Base-by-base conservation (phyloP, 2,797 vertebrate genomes). In the Darevskia nairensis region DNA sequence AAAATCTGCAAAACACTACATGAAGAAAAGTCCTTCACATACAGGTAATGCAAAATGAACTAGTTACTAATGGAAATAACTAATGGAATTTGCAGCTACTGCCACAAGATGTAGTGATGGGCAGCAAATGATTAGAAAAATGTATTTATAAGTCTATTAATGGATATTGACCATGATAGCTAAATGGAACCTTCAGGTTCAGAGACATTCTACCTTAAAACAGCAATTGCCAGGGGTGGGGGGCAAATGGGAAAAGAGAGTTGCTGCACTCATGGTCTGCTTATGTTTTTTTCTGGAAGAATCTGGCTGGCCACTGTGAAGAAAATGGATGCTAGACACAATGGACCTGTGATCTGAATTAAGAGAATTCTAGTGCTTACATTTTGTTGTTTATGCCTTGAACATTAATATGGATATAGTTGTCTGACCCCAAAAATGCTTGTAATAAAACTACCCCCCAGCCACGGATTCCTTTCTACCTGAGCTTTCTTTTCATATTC, bases 401-500 rank as follows among this genome's bases (percentile, higher is more conserved):
- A 11, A 29, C 41, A 76, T 17, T 11, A 41, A 87, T 66, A 23
- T 15, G 77, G 32, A n/a, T 82, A 69, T 74, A 29, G 25, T 75
- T 64, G 19, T 4, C 59, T 79, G 19, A 9, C 46, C 32, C 8
- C 15, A 32, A 66, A 87, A 84, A 66, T 27, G 77, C 29, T 46
- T 50, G 3, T 61, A 61, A 41, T 32, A 87, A 79, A 82, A 35
- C n/a, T 64, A 86, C 7, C n/a, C 39, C n/a, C 66, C 8, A 25
- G 41, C 46, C 32, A 2, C 79, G n/a, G 25, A 6, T 50, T 32
- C 25, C 35, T 69, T 74, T 77, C 86, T 91, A 74, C 64, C 69
- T 89, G 79, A 85, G 87, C 61, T 69, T 82, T 29, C 72, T 21
- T 89, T 90, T 91, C 91, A 78, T 92, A 90, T 82, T 91, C 87